Conservation (phyloP, 2,888 invertebrate species). For the Synanthedon andrenaeformis region DNA sequence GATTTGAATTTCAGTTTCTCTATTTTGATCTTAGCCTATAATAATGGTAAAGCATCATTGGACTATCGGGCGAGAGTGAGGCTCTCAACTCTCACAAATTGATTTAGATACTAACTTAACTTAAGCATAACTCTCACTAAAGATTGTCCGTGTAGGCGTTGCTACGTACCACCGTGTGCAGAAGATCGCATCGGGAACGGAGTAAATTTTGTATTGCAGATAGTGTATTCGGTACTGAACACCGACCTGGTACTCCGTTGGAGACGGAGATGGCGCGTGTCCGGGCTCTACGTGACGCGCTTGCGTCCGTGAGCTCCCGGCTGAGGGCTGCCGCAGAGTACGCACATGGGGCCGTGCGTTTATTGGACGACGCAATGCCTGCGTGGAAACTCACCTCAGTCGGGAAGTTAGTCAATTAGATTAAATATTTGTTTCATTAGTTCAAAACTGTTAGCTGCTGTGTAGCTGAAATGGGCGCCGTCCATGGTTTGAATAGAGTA, state of each 20-base stretch:
- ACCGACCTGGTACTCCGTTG: slow-evolving; percentile 34
- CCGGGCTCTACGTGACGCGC: slow-evolving; percentile 43
- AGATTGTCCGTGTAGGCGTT: too few species aligned
- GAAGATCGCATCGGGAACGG: too few species aligned
- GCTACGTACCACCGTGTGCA: too few species aligned
- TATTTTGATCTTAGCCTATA: too few species aligned
- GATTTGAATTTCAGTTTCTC: too few species aligned
- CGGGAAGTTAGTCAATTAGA: slow-evolving; percentile 38
- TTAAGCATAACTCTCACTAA: too few species aligned
- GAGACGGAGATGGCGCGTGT: slow-evolving; percentile 37
- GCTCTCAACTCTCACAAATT: too few species aligned
- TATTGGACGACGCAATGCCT: slow-evolving; percentile 48
- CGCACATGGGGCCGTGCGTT: slow-evolving; percentile 39
- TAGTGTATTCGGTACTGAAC: slow-evolving; percentile 32
- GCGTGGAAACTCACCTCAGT: slow-evolving; percentile 56
- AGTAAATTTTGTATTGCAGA: slow-evolving; percentile 19
- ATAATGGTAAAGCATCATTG: too few species aligned
- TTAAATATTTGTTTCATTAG: neutral
- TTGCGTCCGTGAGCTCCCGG: slow-evolving; percentile 43
- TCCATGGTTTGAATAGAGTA: neutral
- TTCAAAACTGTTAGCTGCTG: neutral
- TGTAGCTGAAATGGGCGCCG: neutral
- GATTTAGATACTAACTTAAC: too few species aligned
- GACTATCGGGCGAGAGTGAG: too few species aligned
- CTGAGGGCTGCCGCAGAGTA: slow-evolving; percentile 51